Evolutionary conservation across 2,888 invertebrate species (phyloP).

Genomic region (Loripinus fragilis): DNA sequence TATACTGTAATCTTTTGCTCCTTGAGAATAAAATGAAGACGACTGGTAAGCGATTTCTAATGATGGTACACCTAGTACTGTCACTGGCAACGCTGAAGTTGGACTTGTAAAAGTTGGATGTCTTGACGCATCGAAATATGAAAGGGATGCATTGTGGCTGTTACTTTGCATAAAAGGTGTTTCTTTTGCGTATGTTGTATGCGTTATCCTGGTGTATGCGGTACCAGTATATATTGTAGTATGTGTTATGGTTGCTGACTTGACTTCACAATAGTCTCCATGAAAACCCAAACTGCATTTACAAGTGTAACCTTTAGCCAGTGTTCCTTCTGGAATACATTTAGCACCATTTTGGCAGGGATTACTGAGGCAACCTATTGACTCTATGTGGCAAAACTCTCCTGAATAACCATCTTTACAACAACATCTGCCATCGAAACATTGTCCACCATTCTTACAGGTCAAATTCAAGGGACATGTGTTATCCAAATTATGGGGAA

Average conservation of each 20-base stretch:
- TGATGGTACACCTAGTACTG: no score
- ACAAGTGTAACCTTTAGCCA: background rate
- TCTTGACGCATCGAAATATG: no score
- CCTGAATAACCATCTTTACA: conserved; percentile 50
- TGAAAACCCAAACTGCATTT: conserved; percentile 18
- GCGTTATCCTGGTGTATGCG: background rate
- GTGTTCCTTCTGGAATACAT: conserved; percentile 18
- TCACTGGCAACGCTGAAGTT: no score
- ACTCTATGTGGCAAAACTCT: conserved; percentile 45
- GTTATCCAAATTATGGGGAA: conserved; percentile 47
- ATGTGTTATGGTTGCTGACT: background rate
- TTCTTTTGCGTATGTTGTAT: no score
- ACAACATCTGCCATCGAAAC: conserved; percentile 46
- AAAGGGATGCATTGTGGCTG: no score
- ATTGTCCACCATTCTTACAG: conserved; percentile 61
- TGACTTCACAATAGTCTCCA: conserved; percentile 24
- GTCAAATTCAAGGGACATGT: conserved; percentile 38
- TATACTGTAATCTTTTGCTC: no score
- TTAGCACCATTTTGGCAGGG: conserved; percentile 49
- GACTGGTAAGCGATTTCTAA: no score
- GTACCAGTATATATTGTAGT: background rate
- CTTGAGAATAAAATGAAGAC: no score
- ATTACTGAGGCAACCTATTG: conserved; percentile 50
- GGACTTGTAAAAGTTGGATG: no score
- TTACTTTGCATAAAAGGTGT: no score